Conservation (phyloP, 2,797 vertebrate genomes). For the Sandelia bainsii region DNA sequence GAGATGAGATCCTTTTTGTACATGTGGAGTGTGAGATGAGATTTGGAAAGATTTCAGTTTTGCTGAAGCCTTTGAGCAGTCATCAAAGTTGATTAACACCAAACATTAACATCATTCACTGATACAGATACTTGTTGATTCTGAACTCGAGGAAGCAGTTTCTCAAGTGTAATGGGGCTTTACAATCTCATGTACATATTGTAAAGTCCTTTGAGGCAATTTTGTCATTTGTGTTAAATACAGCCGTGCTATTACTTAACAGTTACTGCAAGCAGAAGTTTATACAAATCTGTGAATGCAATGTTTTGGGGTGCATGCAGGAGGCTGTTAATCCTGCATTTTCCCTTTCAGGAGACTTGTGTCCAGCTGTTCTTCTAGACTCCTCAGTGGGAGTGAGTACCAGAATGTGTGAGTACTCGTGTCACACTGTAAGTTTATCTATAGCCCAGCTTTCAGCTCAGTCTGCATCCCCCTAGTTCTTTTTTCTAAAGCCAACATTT, state of each 20-base stretch:
- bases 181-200: too few relatives aligned
- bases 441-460: constrained; percentile 18
- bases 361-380: constrained; percentile 13
- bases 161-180: too few relatives aligned
- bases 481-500: constrained; percentile 59
- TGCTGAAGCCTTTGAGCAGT: background rate
- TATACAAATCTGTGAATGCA: background rate
- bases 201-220: too few relatives aligned
- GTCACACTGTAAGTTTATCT: constrained; percentile 17
- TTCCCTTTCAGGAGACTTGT: constrained; percentile 9
- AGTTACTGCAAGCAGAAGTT: background rate
- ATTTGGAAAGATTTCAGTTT: background rate
- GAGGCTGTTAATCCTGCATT: background rate
- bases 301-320: background rate
- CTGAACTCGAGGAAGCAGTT: constrained; percentile 1
- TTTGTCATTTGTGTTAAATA: too few relatives aligned
- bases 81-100: background rate
- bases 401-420: constrained; percentile 21
- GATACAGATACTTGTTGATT: background rate
- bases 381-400: background rate
- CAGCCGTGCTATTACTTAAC: background rate
- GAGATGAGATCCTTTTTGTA: constrained; percentile 35
- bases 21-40: background rate
- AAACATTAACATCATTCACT: constrained; percentile 13
- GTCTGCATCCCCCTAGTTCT: constrained; percentile 16